Evolutionary conservation across 2,113 vertebrate species (phyloP).

Genomic region (Struthidea cinerea): DNA sequence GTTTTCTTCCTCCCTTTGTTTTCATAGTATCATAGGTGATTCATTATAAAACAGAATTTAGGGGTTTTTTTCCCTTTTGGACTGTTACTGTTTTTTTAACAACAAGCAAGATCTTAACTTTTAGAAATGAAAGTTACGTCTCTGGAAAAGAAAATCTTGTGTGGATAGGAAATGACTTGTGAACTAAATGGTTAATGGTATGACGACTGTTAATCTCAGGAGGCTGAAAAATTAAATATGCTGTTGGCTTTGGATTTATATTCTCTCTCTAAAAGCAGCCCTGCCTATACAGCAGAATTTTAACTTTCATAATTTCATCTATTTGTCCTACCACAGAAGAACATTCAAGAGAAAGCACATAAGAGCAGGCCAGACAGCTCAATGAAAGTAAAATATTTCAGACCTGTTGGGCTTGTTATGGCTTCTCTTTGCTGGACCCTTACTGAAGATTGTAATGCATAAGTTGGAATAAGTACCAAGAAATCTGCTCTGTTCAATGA

Average conservation of each 20-base stretch:
- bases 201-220: background rate
- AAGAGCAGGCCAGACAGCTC: background rate
- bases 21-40: background rate
- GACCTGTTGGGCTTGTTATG: accelerated
- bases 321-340: background rate
- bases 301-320: background rate
- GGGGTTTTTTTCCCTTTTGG: background rate
- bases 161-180: background rate
- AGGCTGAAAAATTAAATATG: background rate
- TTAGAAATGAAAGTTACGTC: background rate
- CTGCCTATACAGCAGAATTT: background rate
- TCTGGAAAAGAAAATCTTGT: background rate
- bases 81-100: background rate
- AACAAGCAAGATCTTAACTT: background rate
- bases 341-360: background rate
- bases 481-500: background rate
- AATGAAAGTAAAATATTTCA: background rate
- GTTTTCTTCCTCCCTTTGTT: background rate
- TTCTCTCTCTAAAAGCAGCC: background rate
- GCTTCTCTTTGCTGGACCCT: background rate
- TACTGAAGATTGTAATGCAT: background rate
- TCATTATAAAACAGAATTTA: background rate
- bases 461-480: background rate
- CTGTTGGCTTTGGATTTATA: background rate
- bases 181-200: background rate